A percentile compares a stretch with the other conserved stretches of the same genome.
These are phyloP conservation scores for Hylaeus anthracinus DNA, from an alignment of 1,140 invertebrate genomes.

Conservation along the genomic window DNA sequence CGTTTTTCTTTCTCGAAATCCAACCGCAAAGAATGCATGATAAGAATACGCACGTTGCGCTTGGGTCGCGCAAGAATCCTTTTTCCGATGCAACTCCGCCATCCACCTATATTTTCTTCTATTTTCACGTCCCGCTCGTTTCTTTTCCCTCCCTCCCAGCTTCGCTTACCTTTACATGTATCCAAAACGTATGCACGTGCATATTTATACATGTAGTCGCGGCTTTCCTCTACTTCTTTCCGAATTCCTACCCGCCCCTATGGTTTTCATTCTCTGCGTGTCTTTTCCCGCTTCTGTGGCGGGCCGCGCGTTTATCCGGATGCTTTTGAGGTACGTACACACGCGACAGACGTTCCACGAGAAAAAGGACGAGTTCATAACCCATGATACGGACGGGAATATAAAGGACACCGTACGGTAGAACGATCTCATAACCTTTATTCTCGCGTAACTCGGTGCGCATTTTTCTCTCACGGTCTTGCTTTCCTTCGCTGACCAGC, in stretches of 20 bases:
- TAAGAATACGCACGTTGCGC: not conserved
- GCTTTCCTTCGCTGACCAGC: not conserved
- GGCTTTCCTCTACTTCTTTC: not conserved
- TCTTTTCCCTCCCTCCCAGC: not conserved
- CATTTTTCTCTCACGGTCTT: constrained; percentile 11
- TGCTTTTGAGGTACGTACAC: constrained; percentile 24
- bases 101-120: not conserved
- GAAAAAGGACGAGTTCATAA: constrained; percentile 50
- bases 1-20: not conserved
- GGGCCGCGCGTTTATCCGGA: constrained; percentile 38
- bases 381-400: constrained; percentile 44
- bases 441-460: not conserved
- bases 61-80: not conserved
- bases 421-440: constrained; percentile 48
- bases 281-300: constrained; percentile 4
- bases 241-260: not conserved
- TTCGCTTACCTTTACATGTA: not conserved
- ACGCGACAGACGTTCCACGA: constrained; percentile 13
- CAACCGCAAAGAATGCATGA: not conserved
- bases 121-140: not conserved
- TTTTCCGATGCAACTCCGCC: not conserved
- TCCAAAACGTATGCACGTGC: not conserved
- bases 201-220: constrained; percentile 14
- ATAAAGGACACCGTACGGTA: constrained; percentile 49
- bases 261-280: constrained; percentile 23